phyloP scores from a whole-genome alignment of 2,888 invertebrate genomes.

The Epistrophe eligans region DNA sequence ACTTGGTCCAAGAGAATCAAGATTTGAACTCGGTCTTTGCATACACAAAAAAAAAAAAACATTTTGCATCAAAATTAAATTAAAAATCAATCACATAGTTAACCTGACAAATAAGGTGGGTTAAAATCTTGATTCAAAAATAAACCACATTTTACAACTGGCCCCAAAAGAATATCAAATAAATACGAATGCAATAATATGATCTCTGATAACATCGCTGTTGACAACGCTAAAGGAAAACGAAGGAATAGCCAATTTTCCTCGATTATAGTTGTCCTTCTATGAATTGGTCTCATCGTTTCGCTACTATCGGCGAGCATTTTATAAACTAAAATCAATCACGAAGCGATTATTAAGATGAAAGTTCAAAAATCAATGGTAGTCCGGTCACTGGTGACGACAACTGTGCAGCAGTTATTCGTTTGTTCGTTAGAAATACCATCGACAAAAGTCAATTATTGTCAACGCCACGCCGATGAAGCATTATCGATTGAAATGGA shows the following conservation, averaged over 20 bases:
- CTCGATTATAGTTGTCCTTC: constrained; percentile 41
- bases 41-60: no score
- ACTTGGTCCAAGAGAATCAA: no score
- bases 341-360: constrained; percentile 70
- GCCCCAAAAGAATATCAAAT: no score
- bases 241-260: constrained; percentile 53
- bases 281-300: constrained; percentile 25
- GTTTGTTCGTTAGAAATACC: constrained; percentile 26
- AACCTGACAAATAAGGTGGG: no score
- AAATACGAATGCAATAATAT: no score
- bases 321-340: constrained; percentile 64
- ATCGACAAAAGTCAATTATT: constrained; percentile 68
- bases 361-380: constrained; percentile 35
- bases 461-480: constrained; percentile 60
- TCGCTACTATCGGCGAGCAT: constrained; percentile 12
- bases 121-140: no score
- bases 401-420: no score
- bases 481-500: constrained; percentile 55
- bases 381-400: not conserved
- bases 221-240: constrained; percentile 15
- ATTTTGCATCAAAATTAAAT: no score
- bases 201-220: not conserved
- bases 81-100: no score
- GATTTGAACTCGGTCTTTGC: no score
- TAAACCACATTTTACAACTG: no score